A percentile compares a stretch with the other conserved stretches of the same genome.
phyloP scores from a whole-genome alignment of 2,888 invertebrate species.

The Petrolisthes cinctipes region DNA sequence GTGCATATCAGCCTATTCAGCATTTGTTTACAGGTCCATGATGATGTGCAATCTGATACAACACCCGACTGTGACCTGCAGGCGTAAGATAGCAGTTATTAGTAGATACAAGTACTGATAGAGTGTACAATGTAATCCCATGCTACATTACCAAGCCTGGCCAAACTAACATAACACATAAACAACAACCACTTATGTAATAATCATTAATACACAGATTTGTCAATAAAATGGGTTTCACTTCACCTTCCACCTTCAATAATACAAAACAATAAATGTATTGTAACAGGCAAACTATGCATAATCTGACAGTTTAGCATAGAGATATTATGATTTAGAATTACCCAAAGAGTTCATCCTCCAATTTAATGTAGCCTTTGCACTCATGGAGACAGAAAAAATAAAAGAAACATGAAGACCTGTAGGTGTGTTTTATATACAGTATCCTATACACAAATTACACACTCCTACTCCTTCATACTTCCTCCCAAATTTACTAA shows the following conservation, averaged over 20 bases:
- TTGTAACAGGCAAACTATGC: slow-evolving; percentile 12
- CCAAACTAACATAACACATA: not conserved
- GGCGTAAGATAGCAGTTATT: not conserved
- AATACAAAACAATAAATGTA: slow-evolving; percentile 10
- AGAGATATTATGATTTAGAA: not conserved
- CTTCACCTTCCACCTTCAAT: slow-evolving; percentile 6
- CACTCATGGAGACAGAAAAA: no score
- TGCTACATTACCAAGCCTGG: slow-evolving; percentile 2
- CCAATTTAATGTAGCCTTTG: not conserved
- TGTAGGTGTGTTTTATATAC: no score
- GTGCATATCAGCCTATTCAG: slow-evolving; percentile 8
- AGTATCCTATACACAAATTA: no score
- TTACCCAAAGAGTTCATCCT: not conserved
- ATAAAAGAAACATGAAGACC: no score
- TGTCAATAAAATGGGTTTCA: slow-evolving; percentile 2
- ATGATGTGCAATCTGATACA: not conserved
- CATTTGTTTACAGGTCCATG: not conserved
- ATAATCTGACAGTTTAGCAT: not conserved
- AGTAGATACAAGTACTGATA: not conserved
- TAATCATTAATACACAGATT: not conserved
- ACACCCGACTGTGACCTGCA: slow-evolving; percentile 2
- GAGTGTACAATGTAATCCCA: not conserved
- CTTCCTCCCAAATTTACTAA: no score
- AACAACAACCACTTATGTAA: slow-evolving; percentile 7
- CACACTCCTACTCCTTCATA: no score